Conservation (phyloP, 2,797 vertebrate species). For the Fundulus diaphanus region DNA sequence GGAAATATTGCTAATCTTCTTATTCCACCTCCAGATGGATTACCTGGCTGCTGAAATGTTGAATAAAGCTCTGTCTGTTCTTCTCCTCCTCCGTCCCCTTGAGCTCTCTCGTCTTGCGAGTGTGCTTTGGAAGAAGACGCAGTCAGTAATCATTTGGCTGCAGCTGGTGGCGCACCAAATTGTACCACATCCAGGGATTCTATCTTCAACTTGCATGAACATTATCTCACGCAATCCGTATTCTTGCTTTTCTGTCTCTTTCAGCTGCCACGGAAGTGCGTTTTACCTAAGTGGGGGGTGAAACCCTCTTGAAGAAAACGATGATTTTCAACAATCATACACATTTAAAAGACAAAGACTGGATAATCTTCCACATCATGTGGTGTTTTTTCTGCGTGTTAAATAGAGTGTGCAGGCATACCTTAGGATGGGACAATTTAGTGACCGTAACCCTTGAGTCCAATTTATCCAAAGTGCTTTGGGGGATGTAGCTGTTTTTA, state of each 20-base stretch:
- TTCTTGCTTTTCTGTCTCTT: slow-evolving; percentile 16
- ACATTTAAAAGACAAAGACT: slow-evolving; percentile 13
- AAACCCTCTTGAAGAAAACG: slow-evolving; percentile 34
- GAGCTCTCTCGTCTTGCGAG: slow-evolving; percentile 44
- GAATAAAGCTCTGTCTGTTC: slow-evolving; percentile 60
- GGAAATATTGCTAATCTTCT: slow-evolving; percentile 67
- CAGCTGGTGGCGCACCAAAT: slow-evolving; percentile 51
- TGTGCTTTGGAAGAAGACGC: slow-evolving; percentile 44
- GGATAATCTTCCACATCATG: slow-evolving; percentile 31
- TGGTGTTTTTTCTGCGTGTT: slow-evolving; percentile 32
- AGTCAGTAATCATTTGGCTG: slow-evolving; percentile 64
- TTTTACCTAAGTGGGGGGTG: slow-evolving; percentile 24
- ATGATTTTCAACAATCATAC: slow-evolving; percentile 30
- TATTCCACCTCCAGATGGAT: slow-evolving; percentile 65
- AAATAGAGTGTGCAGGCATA: slow-evolving; percentile 20
- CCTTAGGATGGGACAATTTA: slow-evolving; percentile 27
- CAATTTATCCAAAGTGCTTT: slow-evolving; percentile 24
- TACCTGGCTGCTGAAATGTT: slow-evolving; percentile 68
- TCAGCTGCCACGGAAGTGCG: slow-evolving; percentile 26
- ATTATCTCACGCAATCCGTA: slow-evolving; percentile 31
- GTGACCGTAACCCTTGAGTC: slow-evolving; percentile 20
- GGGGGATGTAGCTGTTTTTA: not conserved
- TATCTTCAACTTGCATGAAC: slow-evolving; percentile 47
- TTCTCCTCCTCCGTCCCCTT: slow-evolving; percentile 29
- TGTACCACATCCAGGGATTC: slow-evolving; percentile 47